Percentiles rank a stretch among this genome's conserved stretches.
Conservation (phyloP, 1,140 invertebrate genomes). For the Hyles euphorbiae region DNA sequence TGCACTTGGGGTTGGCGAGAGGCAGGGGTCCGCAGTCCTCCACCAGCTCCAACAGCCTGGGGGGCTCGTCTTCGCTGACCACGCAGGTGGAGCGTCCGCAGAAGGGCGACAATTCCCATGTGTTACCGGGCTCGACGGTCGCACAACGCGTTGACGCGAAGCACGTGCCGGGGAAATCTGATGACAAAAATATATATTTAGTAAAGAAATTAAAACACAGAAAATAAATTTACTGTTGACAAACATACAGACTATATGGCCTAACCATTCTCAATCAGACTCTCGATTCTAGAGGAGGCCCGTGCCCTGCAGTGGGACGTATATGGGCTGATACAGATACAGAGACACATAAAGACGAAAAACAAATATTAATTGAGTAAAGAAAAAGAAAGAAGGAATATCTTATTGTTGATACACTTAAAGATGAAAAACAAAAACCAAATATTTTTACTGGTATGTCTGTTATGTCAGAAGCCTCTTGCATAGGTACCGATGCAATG, state of each 20-base stretch:
- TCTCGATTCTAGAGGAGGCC: too few species aligned
- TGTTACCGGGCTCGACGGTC: constrained; percentile 87
- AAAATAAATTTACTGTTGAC: neutral
- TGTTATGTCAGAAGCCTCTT: too few species aligned
- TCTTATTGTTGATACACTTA: neutral
- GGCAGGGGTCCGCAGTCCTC: constrained; percentile 92
- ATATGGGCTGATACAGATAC: too few species aligned
- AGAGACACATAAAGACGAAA: too few species aligned
- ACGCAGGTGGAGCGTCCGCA: constrained; percentile 91
- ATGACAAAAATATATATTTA: constrained; percentile 23
- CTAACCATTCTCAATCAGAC: too few species aligned
- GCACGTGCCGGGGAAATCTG: constrained; percentile 93
- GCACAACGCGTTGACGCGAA: constrained; percentile 93
- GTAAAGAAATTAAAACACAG: neutral
- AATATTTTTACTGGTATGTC: neutral
- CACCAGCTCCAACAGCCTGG: constrained; percentile 86
- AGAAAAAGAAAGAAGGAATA: too few species aligned
- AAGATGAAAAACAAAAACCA: too few species aligned
- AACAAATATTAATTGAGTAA: too few species aligned
- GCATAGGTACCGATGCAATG: too few species aligned
- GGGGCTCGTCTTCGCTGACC: constrained; percentile 82
- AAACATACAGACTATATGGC: too few species aligned
- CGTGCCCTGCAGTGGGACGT: too few species aligned
- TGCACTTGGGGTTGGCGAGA: constrained; percentile 90
- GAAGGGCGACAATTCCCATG: constrained; percentile 91